Evolutionary conservation across 2,888 invertebrate genomes (phyloP).

Genomic region (Lampropteryx suffumata): DNA sequence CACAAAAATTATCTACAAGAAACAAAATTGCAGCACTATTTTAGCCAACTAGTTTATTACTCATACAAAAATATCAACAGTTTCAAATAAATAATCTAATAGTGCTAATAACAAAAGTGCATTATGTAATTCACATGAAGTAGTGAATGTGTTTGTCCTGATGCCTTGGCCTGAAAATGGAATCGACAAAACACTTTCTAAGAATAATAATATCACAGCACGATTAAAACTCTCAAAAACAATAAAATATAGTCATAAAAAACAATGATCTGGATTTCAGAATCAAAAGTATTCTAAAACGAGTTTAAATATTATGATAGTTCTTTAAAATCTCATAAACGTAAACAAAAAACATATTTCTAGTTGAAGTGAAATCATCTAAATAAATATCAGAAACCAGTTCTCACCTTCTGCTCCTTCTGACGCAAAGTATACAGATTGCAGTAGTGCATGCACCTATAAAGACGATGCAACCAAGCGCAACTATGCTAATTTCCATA

Average conservation of each 20-base stretch:
- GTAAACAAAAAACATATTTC: too few relatives aligned
- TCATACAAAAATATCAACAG: constrained; percentile 24
- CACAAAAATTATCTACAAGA: constrained; percentile 10
- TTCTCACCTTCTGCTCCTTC: constrained; percentile 83
- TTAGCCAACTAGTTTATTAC: constrained; percentile 24
- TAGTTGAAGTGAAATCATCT: too few relatives aligned
- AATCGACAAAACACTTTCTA: constrained; percentile 53
- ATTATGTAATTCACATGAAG: constrained; percentile 50
- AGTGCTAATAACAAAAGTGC: constrained; percentile 14
- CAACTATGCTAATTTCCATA: constrained; percentile 90
- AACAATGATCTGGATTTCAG: too few relatives aligned
- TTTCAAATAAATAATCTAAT: constrained; percentile 28
- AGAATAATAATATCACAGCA: constrained; percentile 30
- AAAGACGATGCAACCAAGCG: constrained; percentile 91
- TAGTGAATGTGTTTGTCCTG: constrained; percentile 71
- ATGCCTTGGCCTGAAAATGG: constrained; percentile 71
- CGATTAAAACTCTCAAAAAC: too few relatives aligned
- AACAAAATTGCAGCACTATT: constrained; percentile 16
- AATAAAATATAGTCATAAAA: too few relatives aligned
- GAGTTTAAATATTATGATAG: too few relatives aligned
- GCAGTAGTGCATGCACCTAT: constrained; percentile 91
- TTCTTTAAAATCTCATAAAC: too few relatives aligned
- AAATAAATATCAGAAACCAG: neutral
- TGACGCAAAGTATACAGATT: constrained; percentile 88
- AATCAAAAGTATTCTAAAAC: too few relatives aligned